A percentile compares a stretch with the other conserved stretches of the same genome.
Conservation (phyloP, 2,113 vertebrate genomes). For the Platysternon megacephalum region DNA sequence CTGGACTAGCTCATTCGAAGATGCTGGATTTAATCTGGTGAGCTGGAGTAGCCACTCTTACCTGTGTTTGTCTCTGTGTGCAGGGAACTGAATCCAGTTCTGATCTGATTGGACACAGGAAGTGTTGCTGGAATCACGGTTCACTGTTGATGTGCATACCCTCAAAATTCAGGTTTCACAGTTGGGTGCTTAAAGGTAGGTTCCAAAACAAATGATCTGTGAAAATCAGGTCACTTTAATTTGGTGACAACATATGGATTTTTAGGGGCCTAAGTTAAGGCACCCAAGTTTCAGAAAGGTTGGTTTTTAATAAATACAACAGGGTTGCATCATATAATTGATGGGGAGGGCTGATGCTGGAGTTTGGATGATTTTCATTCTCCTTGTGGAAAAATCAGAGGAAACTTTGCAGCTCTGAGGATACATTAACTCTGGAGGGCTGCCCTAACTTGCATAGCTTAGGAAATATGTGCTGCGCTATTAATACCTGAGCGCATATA, state of each 20-base stretch:
- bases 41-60: background rate
- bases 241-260: background rate
- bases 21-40: background rate
- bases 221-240: background rate
- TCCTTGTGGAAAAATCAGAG: background rate
- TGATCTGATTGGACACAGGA: background rate
- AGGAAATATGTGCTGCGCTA: background rate
- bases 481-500: background rate
- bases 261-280: background rate
- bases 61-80: background rate
- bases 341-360: background rate
- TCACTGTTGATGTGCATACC: background rate
- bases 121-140: background rate
- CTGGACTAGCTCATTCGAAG: background rate
- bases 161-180: background rate
- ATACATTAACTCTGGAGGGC: background rate
- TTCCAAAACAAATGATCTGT: background rate
- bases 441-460: background rate
- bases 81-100: background rate
- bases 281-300: background rate
- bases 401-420: background rate
- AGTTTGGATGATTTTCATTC: background rate
- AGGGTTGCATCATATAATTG: background rate
- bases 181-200: background rate
- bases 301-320: background rate